Base-by-base conservation (phyloP, 2,113 vertebrate genomes). In the Gorsachius goisagi region DNA sequence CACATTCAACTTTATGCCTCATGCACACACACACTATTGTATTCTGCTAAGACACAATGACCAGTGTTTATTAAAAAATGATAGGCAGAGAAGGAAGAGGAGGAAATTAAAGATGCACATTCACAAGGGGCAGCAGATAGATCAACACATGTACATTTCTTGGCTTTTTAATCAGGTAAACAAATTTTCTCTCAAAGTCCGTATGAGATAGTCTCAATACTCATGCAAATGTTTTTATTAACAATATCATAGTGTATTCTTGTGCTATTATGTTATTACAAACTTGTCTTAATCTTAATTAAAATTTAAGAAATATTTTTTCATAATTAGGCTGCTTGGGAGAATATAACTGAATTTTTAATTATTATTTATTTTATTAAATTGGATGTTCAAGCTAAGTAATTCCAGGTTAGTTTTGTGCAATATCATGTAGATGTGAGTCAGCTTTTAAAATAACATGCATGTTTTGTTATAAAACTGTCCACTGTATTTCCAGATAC, bases 61-160 rank as follows among this genome's bases (percentile, higher is more conserved):
- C 44, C 21, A 44, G 23, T 6, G 30, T 44, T 60, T 85, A 92
- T 80, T 69, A 79, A 81, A 85, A 94, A 91, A 63, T 80, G 58
- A 15, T 9, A 76, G 44, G 30, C 59, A 85, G 82, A 68, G 39
- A 86, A 79, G 21, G 24, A 83, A 14, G 5, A 86, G 33, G 49
- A 78, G 79, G 72, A 96, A 96, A 90, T 80, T 76, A 96, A 95
- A 95, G 50, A 69, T 35, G 12, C 9, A 39, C 21, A 60, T 60
- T 88, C 62, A 64, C 49, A 68, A 73, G 45, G n/a, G 62, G 21
- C 30, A 85, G 44, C 49, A 47, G 71, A 73, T 33, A 85, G 44
- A 90, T 75, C 37, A 68, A 79, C 11, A 85, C 9, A 30, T 45
- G 32, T 60, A 56, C 6, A 30, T 83, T 89, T 76, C 41, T 83